Evolutionary conservation across 2,888 invertebrate species (phyloP), one percentile per base, ranked within the genome.

Genomic region (Julus scanicus): DNA sequence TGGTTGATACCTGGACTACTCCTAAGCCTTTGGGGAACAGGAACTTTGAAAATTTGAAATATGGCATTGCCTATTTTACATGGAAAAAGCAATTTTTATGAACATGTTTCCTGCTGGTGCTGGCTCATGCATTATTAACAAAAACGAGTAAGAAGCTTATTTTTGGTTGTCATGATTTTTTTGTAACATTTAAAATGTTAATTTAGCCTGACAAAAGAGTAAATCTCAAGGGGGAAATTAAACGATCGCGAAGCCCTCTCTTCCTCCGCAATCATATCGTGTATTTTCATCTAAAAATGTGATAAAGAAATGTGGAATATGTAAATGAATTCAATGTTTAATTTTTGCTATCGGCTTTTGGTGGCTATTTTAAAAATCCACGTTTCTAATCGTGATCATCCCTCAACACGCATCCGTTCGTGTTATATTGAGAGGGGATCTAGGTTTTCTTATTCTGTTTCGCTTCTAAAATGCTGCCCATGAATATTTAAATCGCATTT

Each of bases 401-500:
- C 20, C 1, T 20, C n/a, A n/a, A 17, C n/a, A 71, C 20, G n/a
- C 71, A 2, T 53, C 20, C n/a, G 8, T 20, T 71, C 20, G 11
- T 15, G 20, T 71, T 71, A n/a, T 71, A 71, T 71, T 71, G 71
- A 1, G 71, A 71, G 71, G 20, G 71, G 20, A 20, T 71, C 71
- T 71, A 71, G 20, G 20, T 8, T 8, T 53, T 53, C 8, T 71
- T 8, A 71, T 71, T 20, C 37, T 37, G 80, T 80, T 80, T 37
- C 13, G 80, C 37, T 80, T 37, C 80, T 37, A 37, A 80, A 11
- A 80, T 80, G 80, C 80, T 80, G 29, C 80, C 29, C 80, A 80
- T 80, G 80, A 80, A 80, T 80, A 80, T 80, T 80, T 80, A 11
- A 80, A 80, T 80, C 80, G 80, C 20, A 80, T 80, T 37, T 80